A percentile compares a stretch with the other conserved stretches of the same genome.
These are phyloP conservation scores for Tupaia chinensis DNA, from an alignment of 2,113 vertebrate genomes.

Conservation along the genomic window DNA sequence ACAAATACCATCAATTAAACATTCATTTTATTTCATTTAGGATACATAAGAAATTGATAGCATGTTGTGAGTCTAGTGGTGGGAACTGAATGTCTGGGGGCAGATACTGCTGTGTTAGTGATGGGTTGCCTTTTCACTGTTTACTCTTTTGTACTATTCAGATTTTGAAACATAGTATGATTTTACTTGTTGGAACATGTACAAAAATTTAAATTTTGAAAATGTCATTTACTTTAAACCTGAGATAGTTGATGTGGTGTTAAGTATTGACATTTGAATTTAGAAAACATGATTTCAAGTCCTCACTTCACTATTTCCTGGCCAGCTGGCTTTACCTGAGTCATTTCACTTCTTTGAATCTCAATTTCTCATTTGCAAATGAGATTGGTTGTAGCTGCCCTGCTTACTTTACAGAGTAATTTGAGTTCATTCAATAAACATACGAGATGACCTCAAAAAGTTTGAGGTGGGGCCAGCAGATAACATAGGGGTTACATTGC, in stretches of 20 bases:
- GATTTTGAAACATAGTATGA: conserved; percentile 29
- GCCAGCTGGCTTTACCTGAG: background rate
- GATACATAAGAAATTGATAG: background rate
- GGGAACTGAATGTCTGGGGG: background rate
- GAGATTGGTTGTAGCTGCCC: background rate
- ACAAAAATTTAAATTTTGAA: conserved; percentile 48
- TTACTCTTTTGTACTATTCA: conserved; percentile 18
- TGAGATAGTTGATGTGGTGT: background rate
- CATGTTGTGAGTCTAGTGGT: background rate
- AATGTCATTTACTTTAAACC: conserved; percentile 26
- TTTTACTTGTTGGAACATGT: conserved; percentile 53
- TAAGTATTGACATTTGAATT: conserved; percentile 10
- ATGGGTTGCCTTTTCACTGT: conserved; percentile 32
- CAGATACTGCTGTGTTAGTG: background rate
- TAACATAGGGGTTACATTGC: no score
- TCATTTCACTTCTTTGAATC: conserved; percentile 48
- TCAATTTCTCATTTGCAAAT: conserved; percentile 36
- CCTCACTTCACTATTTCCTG: background rate
- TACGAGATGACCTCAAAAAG: no score
- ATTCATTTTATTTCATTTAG: conserved; percentile 62
- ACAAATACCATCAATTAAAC: conserved; percentile 40
- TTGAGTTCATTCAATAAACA: background rate
- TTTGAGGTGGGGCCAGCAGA: no score
- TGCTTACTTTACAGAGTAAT: background rate
- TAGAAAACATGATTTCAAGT: conserved; percentile 42